These are phyloP conservation scores for Gopherus evgoodei DNA, from an alignment of 2,113 vertebrate species.

Conservation along the genomic window DNA sequence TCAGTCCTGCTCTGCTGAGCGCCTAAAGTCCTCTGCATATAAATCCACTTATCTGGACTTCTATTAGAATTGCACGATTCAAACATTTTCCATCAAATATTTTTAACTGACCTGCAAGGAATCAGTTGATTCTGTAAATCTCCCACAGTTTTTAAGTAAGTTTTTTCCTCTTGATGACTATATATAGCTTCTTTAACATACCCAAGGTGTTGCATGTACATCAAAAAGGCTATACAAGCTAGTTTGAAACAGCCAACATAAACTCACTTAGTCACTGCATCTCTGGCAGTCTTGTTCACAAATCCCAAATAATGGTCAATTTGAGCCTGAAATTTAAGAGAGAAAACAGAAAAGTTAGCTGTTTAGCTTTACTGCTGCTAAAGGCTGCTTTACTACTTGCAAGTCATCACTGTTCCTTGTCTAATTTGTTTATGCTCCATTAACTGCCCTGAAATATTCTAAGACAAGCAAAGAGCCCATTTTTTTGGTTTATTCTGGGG, in stretches of 20 bases:
- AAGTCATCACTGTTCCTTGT: not conserved
- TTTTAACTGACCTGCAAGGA: not conserved
- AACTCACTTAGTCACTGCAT: constrained; percentile 91
- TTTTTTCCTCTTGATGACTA: not conserved
- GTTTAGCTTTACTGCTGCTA: not conserved
- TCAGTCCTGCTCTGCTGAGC: rapidly evolving
- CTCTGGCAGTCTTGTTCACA: constrained; percentile 91
- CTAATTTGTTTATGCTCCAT: not conserved
- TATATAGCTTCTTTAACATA: rapidly evolving
- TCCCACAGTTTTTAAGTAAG: not conserved
- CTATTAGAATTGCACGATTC: not conserved
- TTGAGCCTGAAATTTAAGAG: constrained; percentile 82
- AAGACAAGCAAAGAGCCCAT: not conserved
- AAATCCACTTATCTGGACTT: not conserved
- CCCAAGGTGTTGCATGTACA: rapidly evolving
- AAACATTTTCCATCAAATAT: not conserved
- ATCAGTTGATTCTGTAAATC: not conserved
- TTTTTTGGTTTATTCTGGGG: not conserved
- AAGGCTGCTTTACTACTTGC: not conserved
- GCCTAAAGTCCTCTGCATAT: not conserved
- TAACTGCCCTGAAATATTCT: not conserved
- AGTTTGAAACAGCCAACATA: not conserved
- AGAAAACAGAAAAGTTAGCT: not conserved
- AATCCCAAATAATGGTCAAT: constrained; percentile 93
- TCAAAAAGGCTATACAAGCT: rapidly evolving